Evolutionary conservation across 1,140 invertebrate species (phyloP).

Genomic region (Hycleus cichorii): DNA sequence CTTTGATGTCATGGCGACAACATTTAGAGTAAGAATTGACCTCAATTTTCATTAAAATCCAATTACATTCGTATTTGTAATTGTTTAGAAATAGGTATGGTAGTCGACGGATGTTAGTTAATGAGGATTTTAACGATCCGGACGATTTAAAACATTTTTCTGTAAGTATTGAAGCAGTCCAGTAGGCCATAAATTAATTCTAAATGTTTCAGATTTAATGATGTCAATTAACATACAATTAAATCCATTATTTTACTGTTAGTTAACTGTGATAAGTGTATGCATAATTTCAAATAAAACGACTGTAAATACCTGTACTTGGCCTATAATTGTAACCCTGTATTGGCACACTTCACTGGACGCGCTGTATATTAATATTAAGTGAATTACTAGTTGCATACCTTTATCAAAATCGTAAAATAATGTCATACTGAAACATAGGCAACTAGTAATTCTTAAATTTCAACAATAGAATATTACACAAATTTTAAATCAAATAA

Average conservation of each 20-base stretch:
- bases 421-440: too few species aligned
- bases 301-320: too few species aligned
- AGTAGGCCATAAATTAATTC: neutral
- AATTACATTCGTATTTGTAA: constrained; percentile 1
- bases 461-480: too few species aligned
- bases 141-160: constrained; percentile 44
- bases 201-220: constrained; percentile 7
- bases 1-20: constrained; percentile 39
- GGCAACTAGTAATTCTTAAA: too few species aligned
- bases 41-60: constrained; percentile 2
- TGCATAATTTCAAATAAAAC: too few species aligned
- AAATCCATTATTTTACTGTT: constrained; percentile 2
- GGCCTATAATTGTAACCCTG: too few species aligned
- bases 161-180: constrained; percentile 26
- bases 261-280: constrained; percentile 9
- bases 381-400: too few species aligned
- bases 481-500: too few species aligned
- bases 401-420: too few species aligned
- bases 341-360: too few species aligned
- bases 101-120: constrained; percentile 42
- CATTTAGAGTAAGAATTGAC: constrained; percentile 39
- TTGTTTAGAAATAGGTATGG: constrained; percentile 40
- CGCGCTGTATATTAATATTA: too few species aligned
- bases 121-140: constrained; percentile 40
- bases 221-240: neutral